phyloP scores from a whole-genome alignment of 2,888 invertebrate species.

The Clunio marinus region DNA sequence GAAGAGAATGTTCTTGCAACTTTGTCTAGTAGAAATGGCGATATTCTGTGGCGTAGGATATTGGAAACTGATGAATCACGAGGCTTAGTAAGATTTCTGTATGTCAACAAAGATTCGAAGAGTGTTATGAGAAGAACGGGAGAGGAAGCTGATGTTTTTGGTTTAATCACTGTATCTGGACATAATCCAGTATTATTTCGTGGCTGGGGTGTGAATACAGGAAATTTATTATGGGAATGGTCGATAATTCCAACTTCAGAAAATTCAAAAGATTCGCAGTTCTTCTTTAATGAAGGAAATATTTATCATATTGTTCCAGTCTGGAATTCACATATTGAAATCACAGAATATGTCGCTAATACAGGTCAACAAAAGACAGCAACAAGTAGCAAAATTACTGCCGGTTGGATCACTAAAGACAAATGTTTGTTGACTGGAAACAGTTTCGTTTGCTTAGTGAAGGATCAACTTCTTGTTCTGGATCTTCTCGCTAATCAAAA shows the following conservation, averaged over 20 bases:
- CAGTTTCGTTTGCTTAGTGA: constrained; percentile 62
- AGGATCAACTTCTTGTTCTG: constrained; percentile 58
- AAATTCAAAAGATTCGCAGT: constrained; percentile 53
- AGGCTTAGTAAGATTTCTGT: constrained; percentile 63
- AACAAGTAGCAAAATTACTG: constrained; percentile 57
- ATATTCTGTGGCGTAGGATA: constrained; percentile 69
- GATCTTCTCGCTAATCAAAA: constrained; percentile 56
- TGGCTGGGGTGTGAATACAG: constrained; percentile 73
- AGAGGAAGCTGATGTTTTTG: constrained; percentile 49
- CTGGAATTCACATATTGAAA: constrained; percentile 61
- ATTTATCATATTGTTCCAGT: constrained; percentile 61
- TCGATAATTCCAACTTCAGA: constrained; percentile 52
- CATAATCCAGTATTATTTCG: constrained; percentile 66
- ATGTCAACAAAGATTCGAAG: constrained; percentile 53
- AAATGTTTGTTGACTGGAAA: constrained; percentile 62
- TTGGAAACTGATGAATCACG: constrained; percentile 60
- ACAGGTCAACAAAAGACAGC: constrained; percentile 57
- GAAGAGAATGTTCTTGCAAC: constrained; percentile 85
- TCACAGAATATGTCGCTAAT: constrained; percentile 59
- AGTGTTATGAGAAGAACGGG: constrained; percentile 43
- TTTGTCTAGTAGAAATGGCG: constrained; percentile 72
- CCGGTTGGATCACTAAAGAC: constrained; percentile 59
- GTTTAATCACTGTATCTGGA: constrained; percentile 73
- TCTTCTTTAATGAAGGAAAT: constrained; percentile 58
- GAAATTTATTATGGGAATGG: constrained; percentile 73